A percentile compares a stretch with the other conserved stretches of the same genome.
These are phyloP conservation scores for Mycteria americana DNA, from an alignment of 2,797 vertebrate genomes.

Conservation along the genomic window DNA sequence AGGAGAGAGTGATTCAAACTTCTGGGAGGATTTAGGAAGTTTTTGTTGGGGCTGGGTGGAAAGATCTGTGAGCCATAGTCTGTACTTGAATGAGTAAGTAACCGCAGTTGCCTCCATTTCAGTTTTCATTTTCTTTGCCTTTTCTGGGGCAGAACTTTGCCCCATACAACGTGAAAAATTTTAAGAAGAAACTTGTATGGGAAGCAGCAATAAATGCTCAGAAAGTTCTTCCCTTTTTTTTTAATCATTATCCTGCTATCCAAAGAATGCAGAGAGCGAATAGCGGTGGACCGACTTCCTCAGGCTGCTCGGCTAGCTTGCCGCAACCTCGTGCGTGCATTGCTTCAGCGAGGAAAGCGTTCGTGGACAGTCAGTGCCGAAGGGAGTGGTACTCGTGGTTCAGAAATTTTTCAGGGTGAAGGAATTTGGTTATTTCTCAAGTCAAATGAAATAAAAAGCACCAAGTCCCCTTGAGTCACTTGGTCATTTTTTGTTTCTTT, in stretches of 20 bases:
- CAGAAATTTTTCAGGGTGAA: not conserved
- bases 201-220: not conserved
- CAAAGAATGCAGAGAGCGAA: not conserved
- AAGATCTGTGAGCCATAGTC: not conserved
- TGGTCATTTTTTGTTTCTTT: not conserved
- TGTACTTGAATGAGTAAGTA: not conserved
- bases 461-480: not conserved
- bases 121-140: not conserved
- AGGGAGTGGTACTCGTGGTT: not conserved
- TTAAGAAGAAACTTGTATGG: not conserved
- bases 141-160: not conserved
- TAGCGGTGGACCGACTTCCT: not conserved
- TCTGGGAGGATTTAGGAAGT: not conserved
- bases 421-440: not conserved
- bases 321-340: fast-evolving
- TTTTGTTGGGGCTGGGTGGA: not conserved
- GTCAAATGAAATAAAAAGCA: not conserved
- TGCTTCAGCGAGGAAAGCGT: fast-evolving
- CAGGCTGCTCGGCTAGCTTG: fast-evolving
- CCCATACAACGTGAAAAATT: not conserved
- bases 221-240: not conserved
- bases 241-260: not conserved
- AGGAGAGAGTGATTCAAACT: not conserved
- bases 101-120: not conserved
- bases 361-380: not conserved